A percentile compares a stretch with the other conserved stretches of the same genome.
These are phyloP conservation scores for Thamnophis sirtalis DNA, from an alignment of 2,113 vertebrate genomes.

Conservation along the genomic window DNA sequence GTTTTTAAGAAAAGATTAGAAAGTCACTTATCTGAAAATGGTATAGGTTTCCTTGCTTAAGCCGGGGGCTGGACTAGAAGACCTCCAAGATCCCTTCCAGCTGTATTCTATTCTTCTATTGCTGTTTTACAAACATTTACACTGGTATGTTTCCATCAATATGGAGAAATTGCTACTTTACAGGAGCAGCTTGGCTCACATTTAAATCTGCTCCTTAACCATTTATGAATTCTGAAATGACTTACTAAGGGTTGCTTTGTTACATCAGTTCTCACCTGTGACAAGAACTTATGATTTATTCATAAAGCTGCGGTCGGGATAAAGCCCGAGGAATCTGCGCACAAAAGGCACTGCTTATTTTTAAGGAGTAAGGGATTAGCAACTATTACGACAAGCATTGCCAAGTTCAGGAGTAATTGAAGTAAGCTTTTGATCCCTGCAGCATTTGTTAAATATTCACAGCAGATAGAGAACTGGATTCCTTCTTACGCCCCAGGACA, in stretches of 20 bases:
- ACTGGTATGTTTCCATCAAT: not conserved
- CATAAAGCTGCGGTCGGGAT: not conserved
- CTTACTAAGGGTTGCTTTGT: not conserved
- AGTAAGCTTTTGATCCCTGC: conserved; percentile 14
- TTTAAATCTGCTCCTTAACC: not conserved
- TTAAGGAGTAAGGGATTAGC: not conserved
- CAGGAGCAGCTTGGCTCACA: not conserved
- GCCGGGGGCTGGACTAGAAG: too few species aligned
- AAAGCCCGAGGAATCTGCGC: not conserved
- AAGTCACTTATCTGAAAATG: too few species aligned
- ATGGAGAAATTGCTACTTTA: not conserved
- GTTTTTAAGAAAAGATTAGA: too few species aligned
- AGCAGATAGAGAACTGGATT: conserved; percentile 5
- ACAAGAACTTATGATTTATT: not conserved
- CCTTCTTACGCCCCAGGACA: not conserved
- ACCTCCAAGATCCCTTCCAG: too few species aligned
- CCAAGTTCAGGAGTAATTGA: not conserved
- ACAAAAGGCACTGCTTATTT: not conserved
- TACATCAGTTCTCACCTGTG: not conserved
- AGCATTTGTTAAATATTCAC: not conserved
- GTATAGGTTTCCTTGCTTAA: too few species aligned
- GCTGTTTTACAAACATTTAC: not conserved
- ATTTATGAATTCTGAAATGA: not conserved
- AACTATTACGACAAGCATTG: not conserved
- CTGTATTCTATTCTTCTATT: too few species aligned